Percentiles rank a stretch among this genome's conserved stretches.
Evolutionary conservation across 1,140 invertebrate genomes (phyloP).

Genomic region (Pachyrhynchus sulphureomaculatus): DNA sequence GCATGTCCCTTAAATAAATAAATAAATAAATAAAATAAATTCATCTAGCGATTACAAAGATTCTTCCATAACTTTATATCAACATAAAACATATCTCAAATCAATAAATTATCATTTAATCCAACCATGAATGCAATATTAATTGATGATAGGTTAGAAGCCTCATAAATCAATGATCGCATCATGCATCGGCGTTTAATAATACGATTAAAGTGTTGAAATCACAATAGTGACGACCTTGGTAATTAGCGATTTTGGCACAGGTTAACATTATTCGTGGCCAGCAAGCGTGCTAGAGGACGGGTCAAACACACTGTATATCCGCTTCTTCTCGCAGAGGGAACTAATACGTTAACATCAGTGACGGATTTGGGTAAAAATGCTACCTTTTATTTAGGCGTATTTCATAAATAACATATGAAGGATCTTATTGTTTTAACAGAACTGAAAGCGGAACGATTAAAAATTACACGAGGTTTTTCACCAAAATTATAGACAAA

Average conservation of each 20-base stretch:
- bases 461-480: too few relatives aligned
- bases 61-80: too few relatives aligned
- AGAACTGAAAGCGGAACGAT: too few relatives aligned
- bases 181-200: slow-evolving; percentile 13
- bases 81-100: too few relatives aligned
- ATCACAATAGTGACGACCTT: slow-evolving; percentile 38
- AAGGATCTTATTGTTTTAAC: too few relatives aligned
- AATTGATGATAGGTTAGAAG: slow-evolving; percentile 1
- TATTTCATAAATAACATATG: too few relatives aligned
- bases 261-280: slow-evolving; percentile 34
- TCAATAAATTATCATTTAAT: too few relatives aligned
- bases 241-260: slow-evolving; percentile 44
- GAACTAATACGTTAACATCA: slow-evolving; percentile 16
- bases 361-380: slow-evolving; percentile 1
- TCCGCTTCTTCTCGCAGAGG: slow-evolving; percentile 30
- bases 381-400: too few relatives aligned
- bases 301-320: slow-evolving; percentile 39
- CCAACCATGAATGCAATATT: neutral
- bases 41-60: too few relatives aligned
- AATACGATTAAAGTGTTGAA: slow-evolving; percentile 36
- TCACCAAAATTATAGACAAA: too few relatives aligned
- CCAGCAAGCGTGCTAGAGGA: slow-evolving; percentile 32
- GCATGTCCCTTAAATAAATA: too few relatives aligned
- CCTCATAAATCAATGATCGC: slow-evolving; percentile 1
- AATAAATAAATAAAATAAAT: too few relatives aligned